Conservation (phyloP, 2,888 invertebrate species). For the Aradus depressus region DNA sequence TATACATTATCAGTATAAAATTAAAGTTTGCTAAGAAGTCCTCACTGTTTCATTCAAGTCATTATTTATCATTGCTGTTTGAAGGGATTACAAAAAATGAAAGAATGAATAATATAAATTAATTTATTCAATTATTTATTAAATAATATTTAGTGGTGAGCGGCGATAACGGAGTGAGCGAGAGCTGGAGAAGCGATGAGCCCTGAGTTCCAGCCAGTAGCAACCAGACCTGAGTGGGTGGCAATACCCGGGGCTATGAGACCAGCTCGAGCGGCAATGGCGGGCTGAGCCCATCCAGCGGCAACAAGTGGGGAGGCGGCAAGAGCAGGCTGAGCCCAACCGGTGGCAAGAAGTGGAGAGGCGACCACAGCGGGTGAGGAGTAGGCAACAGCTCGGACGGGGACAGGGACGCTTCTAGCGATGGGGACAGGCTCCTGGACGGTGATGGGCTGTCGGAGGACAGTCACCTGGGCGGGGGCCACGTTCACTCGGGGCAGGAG, state of each 20-base stretch:
- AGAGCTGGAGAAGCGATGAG: no score
- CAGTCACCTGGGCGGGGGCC: conserved; percentile 34
- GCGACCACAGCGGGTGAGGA: conserved; percentile 25
- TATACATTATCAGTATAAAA: no score
- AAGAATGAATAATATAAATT: no score
- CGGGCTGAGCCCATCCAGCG: conserved; percentile 20
- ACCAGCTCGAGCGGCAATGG: background rate
- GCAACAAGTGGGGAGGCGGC: conserved; percentile 21
- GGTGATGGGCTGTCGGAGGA: conserved; percentile 35
- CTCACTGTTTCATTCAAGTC: no score
- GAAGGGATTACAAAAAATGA: no score
- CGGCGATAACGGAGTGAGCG: no score
- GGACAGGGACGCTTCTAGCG: conserved; percentile 30
- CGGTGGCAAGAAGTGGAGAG: conserved; percentile 22
- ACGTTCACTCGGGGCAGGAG: conserved; percentile 34
- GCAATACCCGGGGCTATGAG: background rate
- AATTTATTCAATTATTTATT: no score
- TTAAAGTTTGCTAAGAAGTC: no score
- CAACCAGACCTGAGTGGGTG: background rate
- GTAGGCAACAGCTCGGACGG: conserved; percentile 30
- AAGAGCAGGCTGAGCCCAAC: conserved; percentile 26
- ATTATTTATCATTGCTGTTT: no score
- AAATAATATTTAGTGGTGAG: no score
- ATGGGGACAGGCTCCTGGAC: conserved; percentile 34
- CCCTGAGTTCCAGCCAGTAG: no score